Conservation (phyloP, 2,113 vertebrate species). For the Urocynchramus pylzowi region DNA sequence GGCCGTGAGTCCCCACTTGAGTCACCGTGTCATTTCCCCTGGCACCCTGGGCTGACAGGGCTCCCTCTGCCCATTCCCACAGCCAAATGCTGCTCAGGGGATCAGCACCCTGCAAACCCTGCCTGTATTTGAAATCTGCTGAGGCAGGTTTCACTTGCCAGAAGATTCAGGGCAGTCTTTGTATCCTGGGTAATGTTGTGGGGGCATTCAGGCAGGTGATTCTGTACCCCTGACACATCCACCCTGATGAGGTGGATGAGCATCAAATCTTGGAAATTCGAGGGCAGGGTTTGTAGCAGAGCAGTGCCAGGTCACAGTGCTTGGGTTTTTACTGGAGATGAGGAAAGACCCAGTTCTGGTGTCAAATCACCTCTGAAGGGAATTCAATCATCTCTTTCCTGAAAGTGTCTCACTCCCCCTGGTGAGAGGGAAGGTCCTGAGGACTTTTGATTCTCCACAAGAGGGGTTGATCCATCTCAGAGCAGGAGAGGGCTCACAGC, state of each 20-base stretch:
- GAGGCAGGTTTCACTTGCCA: not conserved
- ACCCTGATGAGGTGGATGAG: not conserved
- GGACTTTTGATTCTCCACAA: not conserved
- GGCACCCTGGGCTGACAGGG: rapidly evolving
- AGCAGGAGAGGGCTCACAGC: not conserved
- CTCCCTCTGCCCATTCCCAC: not conserved
- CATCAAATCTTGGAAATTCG: not conserved
- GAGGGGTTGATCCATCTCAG: not conserved
- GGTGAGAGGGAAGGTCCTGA: rapidly evolving
- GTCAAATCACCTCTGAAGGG: not conserved
- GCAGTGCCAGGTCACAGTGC: not conserved
- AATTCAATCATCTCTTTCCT: not conserved
- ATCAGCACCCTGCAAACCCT: not conserved
- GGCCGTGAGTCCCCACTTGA: rapidly evolving
- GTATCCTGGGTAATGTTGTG: not conserved
- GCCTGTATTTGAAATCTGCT: not conserved
- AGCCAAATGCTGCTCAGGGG: not conserved
- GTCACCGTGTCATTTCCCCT: rapidly evolving
- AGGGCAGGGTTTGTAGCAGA: not conserved
- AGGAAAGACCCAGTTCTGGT: not conserved
- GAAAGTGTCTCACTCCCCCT: not conserved
- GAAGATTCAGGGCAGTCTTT: not conserved
- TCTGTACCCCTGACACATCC: not conserved
- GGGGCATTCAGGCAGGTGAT: not conserved
- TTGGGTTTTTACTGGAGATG: not conserved